Percentiles rank a stretch among this genome's conserved stretches.
Evolutionary conservation across 2,797 vertebrate genomes (phyloP).

Genomic region (Chelon auratus): DNA sequence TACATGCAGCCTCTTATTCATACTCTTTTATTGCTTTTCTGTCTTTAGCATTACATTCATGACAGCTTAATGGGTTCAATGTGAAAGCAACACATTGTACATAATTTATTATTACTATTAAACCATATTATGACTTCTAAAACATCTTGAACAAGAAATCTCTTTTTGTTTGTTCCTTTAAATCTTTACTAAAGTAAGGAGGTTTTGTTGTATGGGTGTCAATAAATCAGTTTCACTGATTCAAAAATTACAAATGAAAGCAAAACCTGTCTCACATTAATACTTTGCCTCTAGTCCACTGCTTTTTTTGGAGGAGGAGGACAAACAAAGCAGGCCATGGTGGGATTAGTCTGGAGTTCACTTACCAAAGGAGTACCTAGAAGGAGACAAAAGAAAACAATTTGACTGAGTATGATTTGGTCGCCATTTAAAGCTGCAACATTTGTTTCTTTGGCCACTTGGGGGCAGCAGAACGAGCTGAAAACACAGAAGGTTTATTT

Average conservation of each 20-base stretch:
- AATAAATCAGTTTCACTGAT: not conserved
- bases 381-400: slow-evolving; percentile 67
- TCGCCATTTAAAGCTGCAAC: not conserved
- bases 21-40: slow-evolving; percentile 4
- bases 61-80: slow-evolving; percentile 22
- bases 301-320: not conserved
- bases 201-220: not conserved
- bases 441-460: not conserved
- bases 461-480: not conserved
- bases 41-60: not conserved
- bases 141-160: too few species aligned
- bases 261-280: slow-evolving; percentile 31
- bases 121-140: too few species aligned
- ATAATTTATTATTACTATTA: not conserved
- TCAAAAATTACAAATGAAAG: not conserved
- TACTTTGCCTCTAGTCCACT: slow-evolving; percentile 17
- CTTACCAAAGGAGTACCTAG: slow-evolving; percentile 97
- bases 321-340: not conserved
- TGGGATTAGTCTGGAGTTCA: slow-evolving; percentile 58
- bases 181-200: not conserved
- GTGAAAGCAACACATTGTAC: not conserved
- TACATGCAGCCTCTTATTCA: slow-evolving; percentile 37
- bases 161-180: not conserved
- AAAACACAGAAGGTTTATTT: not conserved
- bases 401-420: not conserved